phyloP scores from a whole-genome alignment of 2,888 invertebrate genomes.

The Conomelus anceps region DNA sequence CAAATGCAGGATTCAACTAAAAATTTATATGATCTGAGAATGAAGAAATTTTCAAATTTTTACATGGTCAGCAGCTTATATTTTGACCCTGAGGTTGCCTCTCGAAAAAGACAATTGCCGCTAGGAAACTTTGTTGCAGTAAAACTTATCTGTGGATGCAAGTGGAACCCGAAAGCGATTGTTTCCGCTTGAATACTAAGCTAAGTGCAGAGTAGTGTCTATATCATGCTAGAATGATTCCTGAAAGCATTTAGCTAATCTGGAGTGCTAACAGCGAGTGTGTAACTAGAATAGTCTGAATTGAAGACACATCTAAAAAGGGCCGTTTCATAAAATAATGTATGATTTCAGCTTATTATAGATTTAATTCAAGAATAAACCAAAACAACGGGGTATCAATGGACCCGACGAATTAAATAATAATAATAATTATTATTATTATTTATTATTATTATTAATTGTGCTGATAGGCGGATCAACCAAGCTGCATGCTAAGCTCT shows the following conservation, averaged over 20 bases:
- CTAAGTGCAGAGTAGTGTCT: not conserved
- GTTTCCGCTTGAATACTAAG: not conserved
- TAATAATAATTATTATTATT: no score
- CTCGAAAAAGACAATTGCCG: not conserved
- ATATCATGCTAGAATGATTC: not conserved
- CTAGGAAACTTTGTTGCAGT: not conserved
- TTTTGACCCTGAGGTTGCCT: not conserved
- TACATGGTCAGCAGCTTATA: no score
- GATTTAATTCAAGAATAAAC: no score
- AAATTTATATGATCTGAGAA: no score
- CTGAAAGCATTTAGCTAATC: not conserved
- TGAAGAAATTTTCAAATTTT: no score
- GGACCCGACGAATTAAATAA: no score
- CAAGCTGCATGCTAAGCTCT: no score
- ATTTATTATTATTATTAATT: no score
- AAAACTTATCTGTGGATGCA: not conserved
- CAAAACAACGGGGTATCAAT: no score
- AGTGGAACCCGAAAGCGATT: not conserved
- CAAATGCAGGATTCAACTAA: no score
- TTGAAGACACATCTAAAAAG: not conserved
- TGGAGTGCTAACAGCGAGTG: not conserved
- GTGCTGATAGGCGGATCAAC: no score
- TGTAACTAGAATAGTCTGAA: not conserved
- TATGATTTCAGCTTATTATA: not conserved
- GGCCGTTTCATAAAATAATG: not conserved